Percentiles rank a stretch among this genome's conserved stretches.
Evolutionary conservation across 2,113 vertebrate species (phyloP).

Genomic region (Rhea americana): DNA sequence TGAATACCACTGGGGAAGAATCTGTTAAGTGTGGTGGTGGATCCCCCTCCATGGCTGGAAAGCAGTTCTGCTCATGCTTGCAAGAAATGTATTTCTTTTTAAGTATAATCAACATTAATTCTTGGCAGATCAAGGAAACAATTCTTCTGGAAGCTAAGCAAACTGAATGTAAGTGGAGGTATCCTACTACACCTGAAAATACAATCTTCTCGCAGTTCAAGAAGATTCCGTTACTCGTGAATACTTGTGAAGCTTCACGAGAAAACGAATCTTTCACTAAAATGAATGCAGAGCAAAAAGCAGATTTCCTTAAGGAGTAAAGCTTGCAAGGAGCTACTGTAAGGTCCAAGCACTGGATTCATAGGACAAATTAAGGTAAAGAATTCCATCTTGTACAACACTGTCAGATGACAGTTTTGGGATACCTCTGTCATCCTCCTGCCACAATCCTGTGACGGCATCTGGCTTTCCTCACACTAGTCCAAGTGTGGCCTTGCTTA

Average conservation of each 20-base stretch:
- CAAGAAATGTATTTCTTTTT: rapidly evolving
- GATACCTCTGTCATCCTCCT: neutral
- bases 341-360: neutral
- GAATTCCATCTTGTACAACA: rapidly evolving
- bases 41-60: neutral
- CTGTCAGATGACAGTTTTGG: neutral
- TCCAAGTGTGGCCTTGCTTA: too few species aligned
- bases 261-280: too few species aligned
- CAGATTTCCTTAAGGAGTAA: neutral
- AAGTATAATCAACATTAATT: rapidly evolving
- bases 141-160: rapidly evolving
- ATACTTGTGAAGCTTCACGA: neutral
- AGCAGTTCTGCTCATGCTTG: neutral
- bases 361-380: rapidly evolving
- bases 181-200: neutral
- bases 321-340: neutral
- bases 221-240: rapidly evolving
- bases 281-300: neutral
- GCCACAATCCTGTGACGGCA: rapidly evolving
- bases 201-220: neutral
- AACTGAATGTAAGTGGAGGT: rapidly evolving
- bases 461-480: neutral
- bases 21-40: rapidly evolving
- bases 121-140: rapidly evolving
- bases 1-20: rapidly evolving